These are phyloP conservation scores for Spicauda simplicius DNA, from an alignment of 2,888 invertebrate species.

Conservation along the genomic window DNA sequence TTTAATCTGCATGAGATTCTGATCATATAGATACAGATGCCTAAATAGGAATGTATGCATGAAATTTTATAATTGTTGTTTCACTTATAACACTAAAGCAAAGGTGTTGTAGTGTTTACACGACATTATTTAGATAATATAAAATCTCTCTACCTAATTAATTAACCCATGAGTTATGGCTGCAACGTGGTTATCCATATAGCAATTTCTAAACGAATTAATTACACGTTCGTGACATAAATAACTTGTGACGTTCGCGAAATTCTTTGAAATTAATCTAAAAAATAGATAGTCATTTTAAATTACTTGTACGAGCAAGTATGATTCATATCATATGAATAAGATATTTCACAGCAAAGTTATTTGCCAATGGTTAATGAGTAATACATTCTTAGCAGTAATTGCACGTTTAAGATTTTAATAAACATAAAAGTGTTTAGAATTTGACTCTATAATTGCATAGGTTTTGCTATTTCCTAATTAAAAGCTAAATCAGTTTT, in stretches of 20 bases:
- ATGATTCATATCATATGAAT: slow-evolving; percentile 1
- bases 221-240: not conserved
- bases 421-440: slow-evolving; percentile 14
- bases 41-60: no score
- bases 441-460: slow-evolving; percentile 3
- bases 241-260: not conserved
- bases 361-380: slow-evolving; percentile 1
- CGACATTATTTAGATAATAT: no score
- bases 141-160: no score
- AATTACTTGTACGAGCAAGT: not conserved
- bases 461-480: not conserved
- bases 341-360: not conserved
- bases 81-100: no score
- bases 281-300: not conserved
- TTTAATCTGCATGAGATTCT: no score
- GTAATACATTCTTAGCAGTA: not conserved
- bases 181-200: not conserved
- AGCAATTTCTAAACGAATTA: not conserved
- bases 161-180: no score
- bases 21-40: no score
- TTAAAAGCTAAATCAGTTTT: slow-evolving; percentile 26
- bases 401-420: slow-evolving; percentile 2
- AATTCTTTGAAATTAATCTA: not conserved
- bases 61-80: no score
- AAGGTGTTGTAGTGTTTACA: no score